Conservation (phyloP, 2,113 vertebrate genomes). For the Leptocoma aspasia region DNA sequence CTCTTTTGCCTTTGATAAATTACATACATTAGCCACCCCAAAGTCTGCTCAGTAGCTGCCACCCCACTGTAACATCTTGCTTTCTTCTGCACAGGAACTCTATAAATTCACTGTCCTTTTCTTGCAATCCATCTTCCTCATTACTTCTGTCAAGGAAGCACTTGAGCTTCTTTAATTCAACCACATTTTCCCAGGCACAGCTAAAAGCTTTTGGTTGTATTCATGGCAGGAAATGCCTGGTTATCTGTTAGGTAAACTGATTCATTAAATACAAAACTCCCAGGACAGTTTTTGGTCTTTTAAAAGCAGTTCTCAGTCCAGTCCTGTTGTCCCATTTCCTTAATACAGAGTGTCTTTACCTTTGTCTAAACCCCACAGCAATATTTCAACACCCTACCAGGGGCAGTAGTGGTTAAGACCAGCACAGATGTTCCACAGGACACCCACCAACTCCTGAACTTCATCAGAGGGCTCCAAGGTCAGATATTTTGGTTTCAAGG, state of each 20-base stretch:
- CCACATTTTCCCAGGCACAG: conserved; percentile 5
- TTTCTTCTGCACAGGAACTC: neutral
- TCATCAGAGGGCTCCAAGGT: neutral
- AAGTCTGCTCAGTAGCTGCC: neutral
- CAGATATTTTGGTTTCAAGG: neutral
- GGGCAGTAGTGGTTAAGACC: neutral
- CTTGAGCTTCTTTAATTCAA: conserved; percentile 7
- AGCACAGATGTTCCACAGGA: neutral
- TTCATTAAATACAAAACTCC: neutral
- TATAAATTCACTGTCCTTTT: neutral
- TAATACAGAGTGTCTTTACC: neutral
- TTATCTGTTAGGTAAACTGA: conserved; percentile 9
- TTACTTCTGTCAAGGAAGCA: neutral
- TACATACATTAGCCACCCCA: neutral
- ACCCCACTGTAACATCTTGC: neutral
- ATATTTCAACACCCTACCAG: neutral
- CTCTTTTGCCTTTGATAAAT: neutral
- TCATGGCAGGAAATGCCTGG: conserved; percentile 18
- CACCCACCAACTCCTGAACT: neutral
- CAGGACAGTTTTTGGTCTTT: neutral
- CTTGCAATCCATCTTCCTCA: neutral
- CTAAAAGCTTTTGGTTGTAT: neutral
- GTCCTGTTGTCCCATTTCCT: neutral
- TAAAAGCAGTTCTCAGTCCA: neutral
- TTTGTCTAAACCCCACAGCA: neutral